Percentiles rank a stretch among this genome's conserved stretches.
Evolutionary conservation across 2,113 vertebrate genomes (phyloP).

Genomic region (Salvelinus namaycush): DNA sequence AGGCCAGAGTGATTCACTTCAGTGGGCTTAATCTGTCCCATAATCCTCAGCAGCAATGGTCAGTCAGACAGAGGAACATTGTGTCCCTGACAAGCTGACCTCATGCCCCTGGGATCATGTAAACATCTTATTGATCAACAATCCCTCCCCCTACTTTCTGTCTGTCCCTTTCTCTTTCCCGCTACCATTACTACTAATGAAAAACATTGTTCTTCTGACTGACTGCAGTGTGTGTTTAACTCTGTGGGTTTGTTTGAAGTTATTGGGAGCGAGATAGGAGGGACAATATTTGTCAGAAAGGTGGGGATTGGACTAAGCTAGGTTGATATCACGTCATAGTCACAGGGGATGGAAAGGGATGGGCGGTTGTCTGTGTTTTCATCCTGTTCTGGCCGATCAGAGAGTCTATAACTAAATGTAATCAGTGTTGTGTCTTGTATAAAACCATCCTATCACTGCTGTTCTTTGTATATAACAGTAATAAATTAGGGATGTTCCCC

Average conservation of each 20-base stretch:
- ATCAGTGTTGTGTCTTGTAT: neutral
- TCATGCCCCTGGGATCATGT: neutral
- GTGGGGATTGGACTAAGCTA: neutral
- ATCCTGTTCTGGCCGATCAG: no score
- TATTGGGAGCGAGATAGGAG: no score
- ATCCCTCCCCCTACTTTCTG: neutral
- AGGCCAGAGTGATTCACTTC: neutral
- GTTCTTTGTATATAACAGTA: neutral
- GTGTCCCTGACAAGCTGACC: neutral
- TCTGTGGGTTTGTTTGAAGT: no score
- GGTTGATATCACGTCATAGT: neutral
- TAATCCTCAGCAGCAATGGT: neutral
- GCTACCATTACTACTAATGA: neutral
- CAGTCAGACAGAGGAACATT: neutral
- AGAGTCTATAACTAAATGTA: neutral
- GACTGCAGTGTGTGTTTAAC: no score
- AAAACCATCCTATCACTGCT: neutral
- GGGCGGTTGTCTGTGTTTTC: neutral
- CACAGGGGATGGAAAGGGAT: neutral
- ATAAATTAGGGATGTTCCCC: neutral
- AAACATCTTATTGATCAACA: neutral
- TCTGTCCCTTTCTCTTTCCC: neutral
- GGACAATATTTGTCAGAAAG: no score
- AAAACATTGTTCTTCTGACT: neutral
- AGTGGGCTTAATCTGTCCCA: neutral